Base-by-base conservation (phyloP, 2,888 invertebrate genomes). In the Steinernema hermaphroditum region DNA sequence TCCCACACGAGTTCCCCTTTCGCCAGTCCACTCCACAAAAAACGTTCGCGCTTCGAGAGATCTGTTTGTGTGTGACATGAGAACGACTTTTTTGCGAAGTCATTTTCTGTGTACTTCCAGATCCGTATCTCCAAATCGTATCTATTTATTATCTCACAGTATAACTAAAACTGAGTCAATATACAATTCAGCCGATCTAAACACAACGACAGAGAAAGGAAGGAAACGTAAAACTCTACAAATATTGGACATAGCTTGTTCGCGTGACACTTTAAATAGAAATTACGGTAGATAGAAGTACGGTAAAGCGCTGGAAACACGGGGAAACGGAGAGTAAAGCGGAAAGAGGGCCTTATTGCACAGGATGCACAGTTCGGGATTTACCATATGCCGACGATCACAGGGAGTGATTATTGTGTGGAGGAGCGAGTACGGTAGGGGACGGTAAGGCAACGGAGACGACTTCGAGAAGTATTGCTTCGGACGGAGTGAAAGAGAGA, bases 371-470 rank as follows among this genome's bases (percentile, higher is more conserved):
- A 27, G 46, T 16, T 46, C 46, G 46, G 46, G 19, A 24, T 22
- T 54, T 54, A 54, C 54, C 54, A 54, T 54, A 54, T 54, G 54
- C 54, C 9, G 22, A 24, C 54, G 54, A 54, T 54, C 54, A 54
- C 54, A 54, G 54, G 54, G 54, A 54, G 54, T 27, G 54, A 9
- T 54, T 54, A 54, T 54, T 54, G 54, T 27, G 27, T 22, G n/a
- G 46, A 46, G n/a, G 46, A 19, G 22, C n/a, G 14, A 22, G 54
- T 27, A 54, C 54, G 54, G 54, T 27, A 54, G 24, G 54, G 16
- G 54, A 54, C 54, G 54, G 54, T 54, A 54, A 54, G 54, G 54
- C 54, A 54, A 54, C 54, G 54, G 27, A 16, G 22, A 54, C 54
- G 54, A 2, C n/a, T n/a, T n/a, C n/a, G n/a, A n/a, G n/a, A 6